Base-by-base conservation (phyloP, 2,113 vertebrate genomes). In the Hypomesus transpacificus region DNA sequence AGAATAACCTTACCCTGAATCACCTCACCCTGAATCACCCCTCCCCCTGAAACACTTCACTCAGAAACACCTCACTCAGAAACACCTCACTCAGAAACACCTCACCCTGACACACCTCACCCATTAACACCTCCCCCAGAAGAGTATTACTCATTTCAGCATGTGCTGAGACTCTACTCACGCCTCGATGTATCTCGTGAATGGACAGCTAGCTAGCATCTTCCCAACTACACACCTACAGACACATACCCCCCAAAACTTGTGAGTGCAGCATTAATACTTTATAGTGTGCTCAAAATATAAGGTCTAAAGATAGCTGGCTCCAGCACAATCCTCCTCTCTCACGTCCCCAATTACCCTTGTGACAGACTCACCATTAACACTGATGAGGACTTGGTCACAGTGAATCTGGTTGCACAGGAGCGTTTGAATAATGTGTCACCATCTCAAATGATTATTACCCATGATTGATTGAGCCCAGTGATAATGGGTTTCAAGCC, bases 361-460 rank as follows among this genome's bases (percentile, higher is more conserved):
- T 46, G 39, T 46, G 39, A 46, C 39, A 46, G 39, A 16, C 28
- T 63, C 61, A 60, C 60, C 61, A 66, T 68, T 53, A 68, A 26
- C 54, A 34, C 26, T 56, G 22, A 68, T 68, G 57, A 54, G 50
- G 58, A 68, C 57, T 71, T 39, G 21, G 65, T 57, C 57, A 71
- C 50, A 72, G 56, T 63, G 62, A 67, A 56, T 72, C 26, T 71
- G 22, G 24, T 66, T 68, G 65, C 63, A 71, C 63, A 39, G 60
- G 63, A 53, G 56, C 46, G 17, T 67, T 54, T 76, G 62, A 66
- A 59, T 34, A 65, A 75, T 67, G 69, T 61, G 63, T 46, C 34
- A 28, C 52, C 56, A 50, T 58, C 52, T 14, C 66, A 14, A 54
- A 71, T 66, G 39, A 66, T 71, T 61, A 71, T 53, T 17, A 50